Evolutionary conservation across 2,797 vertebrate genomes (phyloP), one percentile per base, ranked within the genome.

Genomic region (Fistularia commersonii): DNA sequence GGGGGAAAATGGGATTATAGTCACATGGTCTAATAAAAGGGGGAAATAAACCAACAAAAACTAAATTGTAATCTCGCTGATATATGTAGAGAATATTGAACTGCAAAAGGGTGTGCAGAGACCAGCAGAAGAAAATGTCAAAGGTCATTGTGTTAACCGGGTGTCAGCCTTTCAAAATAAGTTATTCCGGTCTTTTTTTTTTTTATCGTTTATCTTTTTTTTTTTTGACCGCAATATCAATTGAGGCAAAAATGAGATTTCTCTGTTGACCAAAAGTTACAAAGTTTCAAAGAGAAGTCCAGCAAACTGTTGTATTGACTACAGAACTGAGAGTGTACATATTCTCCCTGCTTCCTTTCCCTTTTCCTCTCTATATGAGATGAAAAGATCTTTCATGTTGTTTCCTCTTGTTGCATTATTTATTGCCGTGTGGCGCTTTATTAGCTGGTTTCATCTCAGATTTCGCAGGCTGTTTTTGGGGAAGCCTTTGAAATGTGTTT

Each of bases 351-450:
- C 76, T 70, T 82, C 74, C 69, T 61, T 67, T 67, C 66, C 61
- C 59, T 62, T 43, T 38, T 69, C 61, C 61, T 51, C 33, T 72
- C 71, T 74, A 68, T 69, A 77, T 78, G 69, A 84, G 83, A 85
- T 80, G 78, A 87, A 89, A 88, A 66, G 69, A 81, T 78, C 79
- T 85, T 87, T 85, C 80, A 88, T 89, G 82, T 85, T 84, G 81
- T 87, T 89, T 87, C 84, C 83, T 84, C 81, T 87, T 85, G 81
- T 79, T 87, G 82, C 82, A 87, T 87, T 86, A 89, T 89, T 87
- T 89, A 89, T 87, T 81, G 77, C 80, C 41, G 72, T 74, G 78
- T 80, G 81, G 69, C 55, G 73, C 83, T 87, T 87, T 87, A 87
- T 87, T 87, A 88, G 74, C 71, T 58, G 59, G 79, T 84, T 74